phyloP scores from a whole-genome alignment of 2,888 invertebrate genomes.

The Epinotia nisella region DNA sequence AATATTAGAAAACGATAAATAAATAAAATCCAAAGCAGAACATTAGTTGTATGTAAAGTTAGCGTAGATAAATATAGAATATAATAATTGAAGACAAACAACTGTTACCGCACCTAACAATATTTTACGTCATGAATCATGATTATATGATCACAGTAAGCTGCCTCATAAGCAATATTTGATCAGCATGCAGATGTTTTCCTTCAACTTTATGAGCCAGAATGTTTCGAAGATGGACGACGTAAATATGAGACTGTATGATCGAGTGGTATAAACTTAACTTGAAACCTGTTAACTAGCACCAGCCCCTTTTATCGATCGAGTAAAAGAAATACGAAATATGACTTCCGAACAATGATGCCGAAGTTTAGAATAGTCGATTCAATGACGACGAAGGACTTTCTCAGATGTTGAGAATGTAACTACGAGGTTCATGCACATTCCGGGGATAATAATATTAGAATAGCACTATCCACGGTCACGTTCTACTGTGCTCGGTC shows the following conservation, averaged over 20 bases:
- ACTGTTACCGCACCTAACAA: conserved; percentile 21
- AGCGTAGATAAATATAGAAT: conserved; percentile 12
- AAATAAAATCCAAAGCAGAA: conserved; percentile 23
- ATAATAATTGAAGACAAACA: conserved; percentile 11
- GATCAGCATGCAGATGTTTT: conserved; percentile 41
- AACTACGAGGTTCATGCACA: conserved; percentile 44
- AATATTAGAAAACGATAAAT: background rate
- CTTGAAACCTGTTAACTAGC: conserved; percentile 10
- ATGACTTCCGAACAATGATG: conserved; percentile 9
- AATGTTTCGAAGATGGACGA: conserved; percentile 23
- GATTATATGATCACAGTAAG: conserved; percentile 22
- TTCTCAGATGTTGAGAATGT: conserved; percentile 32
- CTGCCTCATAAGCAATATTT: conserved; percentile 37
- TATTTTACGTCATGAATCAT: conserved; percentile 18
- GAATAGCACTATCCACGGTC: conserved; percentile 46
- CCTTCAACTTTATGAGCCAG: conserved; percentile 11
- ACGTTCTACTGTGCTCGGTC: conserved; percentile 71
- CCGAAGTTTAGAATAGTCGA: background rate
- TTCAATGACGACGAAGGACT: conserved; percentile 16
- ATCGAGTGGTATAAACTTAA: conserved; percentile 12
- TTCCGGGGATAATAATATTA: conserved; percentile 39
- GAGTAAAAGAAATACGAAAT: conserved; percentile 4
- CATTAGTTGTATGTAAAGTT: background rate
- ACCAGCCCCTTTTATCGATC: background rate
- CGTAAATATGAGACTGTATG: conserved; percentile 24